These are phyloP conservation scores for Anguilla rostrata DNA, from an alignment of 2,113 vertebrate genomes.

Conservation along the genomic window DNA sequence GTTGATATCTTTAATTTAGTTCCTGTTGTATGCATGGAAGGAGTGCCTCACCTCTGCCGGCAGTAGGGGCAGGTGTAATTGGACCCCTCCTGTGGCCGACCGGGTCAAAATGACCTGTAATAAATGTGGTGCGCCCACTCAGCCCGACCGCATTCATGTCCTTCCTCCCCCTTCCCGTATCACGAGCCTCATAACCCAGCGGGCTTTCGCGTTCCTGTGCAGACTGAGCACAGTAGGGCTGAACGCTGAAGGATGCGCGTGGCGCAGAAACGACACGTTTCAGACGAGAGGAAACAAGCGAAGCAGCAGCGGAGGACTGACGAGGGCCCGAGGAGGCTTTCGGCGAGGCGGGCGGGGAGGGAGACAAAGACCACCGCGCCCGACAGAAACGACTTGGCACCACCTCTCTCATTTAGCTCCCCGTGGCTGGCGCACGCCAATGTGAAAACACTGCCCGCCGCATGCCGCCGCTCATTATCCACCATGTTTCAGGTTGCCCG, in stretches of 20 bases:
- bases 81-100: neutral
- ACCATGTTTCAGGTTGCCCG: constrained; percentile 63
- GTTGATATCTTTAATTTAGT: neutral
- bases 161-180: too few relatives aligned
- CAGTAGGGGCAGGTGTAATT: neutral
- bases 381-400: neutral
- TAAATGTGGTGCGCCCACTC: neutral
- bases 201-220: too few relatives aligned
- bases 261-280: neutral
- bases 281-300: neutral
- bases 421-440: neutral
- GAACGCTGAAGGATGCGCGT: neutral
- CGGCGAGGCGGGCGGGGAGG: neutral
- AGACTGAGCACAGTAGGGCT: too few relatives aligned
- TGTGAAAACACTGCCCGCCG: constrained; percentile 1
- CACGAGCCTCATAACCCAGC: too few relatives aligned
- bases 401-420: constrained; percentile 50
- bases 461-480: constrained; percentile 34
- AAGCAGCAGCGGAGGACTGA: neutral
- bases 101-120: neutral
- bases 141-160: too few relatives aligned
- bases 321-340: neutral
- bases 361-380: neutral
- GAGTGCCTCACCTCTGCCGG: neutral
- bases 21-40: neutral